Evolutionary conservation across 64 coral and sea anemone genomes (phyloP), one percentile per base, ranked within the genome.

Genomic region (Astreopora myriophthalma): DNA sequence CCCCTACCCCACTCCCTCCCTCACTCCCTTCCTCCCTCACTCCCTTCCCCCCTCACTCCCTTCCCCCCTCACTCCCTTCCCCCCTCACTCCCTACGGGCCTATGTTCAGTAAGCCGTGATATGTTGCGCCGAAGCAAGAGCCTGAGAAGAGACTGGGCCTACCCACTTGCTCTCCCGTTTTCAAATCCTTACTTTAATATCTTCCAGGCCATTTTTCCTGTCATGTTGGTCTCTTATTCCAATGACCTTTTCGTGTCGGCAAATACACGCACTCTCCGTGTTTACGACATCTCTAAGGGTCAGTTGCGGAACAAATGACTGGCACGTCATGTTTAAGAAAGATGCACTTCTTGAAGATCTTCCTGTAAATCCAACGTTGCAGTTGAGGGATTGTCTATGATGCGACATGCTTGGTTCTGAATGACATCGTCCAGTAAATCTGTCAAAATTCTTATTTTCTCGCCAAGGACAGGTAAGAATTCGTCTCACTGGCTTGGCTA

Each of bases 201-300:
- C 19, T 63, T 63, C 55, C 19, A 83, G 79, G 3, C 9, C 34
- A 10, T 25, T 31, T 34, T 63, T 7, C 19, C 55, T 10, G 6
- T 37, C 17, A 1, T 22, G 32, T 0, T 37, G 16, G 52, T 60
- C 8, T 64, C 9, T 20, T 14, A 17, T 64, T 26, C 79, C 79
- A 39, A 83, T 83, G 57, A 83, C 6, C 51, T n/a, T 83, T 38
- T 22, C 16, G 11, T 38, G 10, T 2, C 32, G 8, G 19, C 79
- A 83, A n/a, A 83, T n/a, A 11, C 57, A 83, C 1, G 57, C 79
- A 8, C 79, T 83, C 5, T 83, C 64, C 8, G 19, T 10, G 9
- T 37, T 39, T n/a, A 83, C 79, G 0, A 83, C 79, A 36, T 83
- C 79, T 63, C 19, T 83, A 13, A 83, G 57, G 24, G 79, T 83